phyloP scores from a whole-genome alignment of 2,888 invertebrate species.

The Mythimna ferrago region DNA sequence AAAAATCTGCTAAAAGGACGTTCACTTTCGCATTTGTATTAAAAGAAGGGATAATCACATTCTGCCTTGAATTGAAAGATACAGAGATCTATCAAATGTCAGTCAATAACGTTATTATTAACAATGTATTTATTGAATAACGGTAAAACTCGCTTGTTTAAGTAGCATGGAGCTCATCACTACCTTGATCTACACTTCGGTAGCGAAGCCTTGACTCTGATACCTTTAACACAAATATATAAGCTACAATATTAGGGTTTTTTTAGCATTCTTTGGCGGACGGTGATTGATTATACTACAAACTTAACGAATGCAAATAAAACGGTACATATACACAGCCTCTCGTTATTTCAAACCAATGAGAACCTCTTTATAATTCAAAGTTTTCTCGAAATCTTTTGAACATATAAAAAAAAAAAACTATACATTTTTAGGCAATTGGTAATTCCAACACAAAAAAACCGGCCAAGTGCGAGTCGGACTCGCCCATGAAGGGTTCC shows the following conservation, averaged over 20 bases:
- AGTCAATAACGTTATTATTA: slow-evolving; percentile 9
- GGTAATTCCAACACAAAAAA: too few species aligned
- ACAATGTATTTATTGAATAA: slow-evolving; percentile 41
- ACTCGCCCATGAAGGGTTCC: too few species aligned
- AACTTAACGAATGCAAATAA: too few species aligned
- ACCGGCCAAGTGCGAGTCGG: too few species aligned
- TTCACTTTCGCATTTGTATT: slow-evolving; percentile 10
- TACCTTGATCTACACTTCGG: slow-evolving; percentile 64
- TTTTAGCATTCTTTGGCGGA: not conserved
- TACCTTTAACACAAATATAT: slow-evolving; percentile 6
- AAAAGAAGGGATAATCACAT: slow-evolving; percentile 4
- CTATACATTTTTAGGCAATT: too few species aligned
- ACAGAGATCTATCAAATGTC: slow-evolving; percentile 31
- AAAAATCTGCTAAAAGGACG: not conserved
- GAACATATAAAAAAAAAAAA: too few species aligned
- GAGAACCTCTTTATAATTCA: too few species aligned
- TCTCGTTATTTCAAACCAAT: too few species aligned
- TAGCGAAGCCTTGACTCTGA: slow-evolving; percentile 61
- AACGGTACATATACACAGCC: too few species aligned
- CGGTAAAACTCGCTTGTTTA: slow-evolving; percentile 23
- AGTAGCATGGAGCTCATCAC: slow-evolving; percentile 43
- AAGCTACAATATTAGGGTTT: not conserved
- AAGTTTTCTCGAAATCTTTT: too few species aligned
- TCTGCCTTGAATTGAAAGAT: slow-evolving; percentile 34
- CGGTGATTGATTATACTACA: too few species aligned